Conservation (phyloP, 2,113 vertebrate species). For the Tenrec ecaudatus region DNA sequence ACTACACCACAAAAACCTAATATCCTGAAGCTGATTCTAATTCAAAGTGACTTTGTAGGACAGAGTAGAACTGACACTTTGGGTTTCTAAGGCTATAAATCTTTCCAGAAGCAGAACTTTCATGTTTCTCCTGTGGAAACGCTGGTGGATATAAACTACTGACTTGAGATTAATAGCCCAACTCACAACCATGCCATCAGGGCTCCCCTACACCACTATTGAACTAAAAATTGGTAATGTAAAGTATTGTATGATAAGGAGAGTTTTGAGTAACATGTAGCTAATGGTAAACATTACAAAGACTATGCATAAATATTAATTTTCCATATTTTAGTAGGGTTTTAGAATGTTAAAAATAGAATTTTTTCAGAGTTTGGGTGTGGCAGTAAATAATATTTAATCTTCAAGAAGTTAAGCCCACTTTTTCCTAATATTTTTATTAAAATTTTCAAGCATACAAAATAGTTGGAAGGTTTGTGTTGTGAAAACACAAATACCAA, state of each 20-base stretch:
- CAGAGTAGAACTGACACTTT: too few species aligned
- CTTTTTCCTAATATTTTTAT: not conserved
- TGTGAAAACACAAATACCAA: not conserved
- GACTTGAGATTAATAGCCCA: too few species aligned
- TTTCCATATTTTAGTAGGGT: not conserved
- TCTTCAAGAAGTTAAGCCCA: not conserved
- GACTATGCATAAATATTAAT: not conserved
- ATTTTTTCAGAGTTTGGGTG: not conserved
- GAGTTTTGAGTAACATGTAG: not conserved
- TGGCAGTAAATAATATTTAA: not conserved
- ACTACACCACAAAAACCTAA: too few species aligned
- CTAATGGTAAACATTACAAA: not conserved
- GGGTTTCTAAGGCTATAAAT: too few species aligned
- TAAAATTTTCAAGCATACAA: not conserved
- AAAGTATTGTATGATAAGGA: not conserved
- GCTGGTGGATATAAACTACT: too few species aligned
- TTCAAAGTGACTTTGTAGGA: too few species aligned
- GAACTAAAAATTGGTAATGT: slow-evolving; percentile 80
- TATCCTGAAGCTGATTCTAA: too few species aligned
- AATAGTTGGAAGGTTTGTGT: not conserved
- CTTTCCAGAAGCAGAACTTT: too few species aligned
- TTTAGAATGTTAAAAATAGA: not conserved
- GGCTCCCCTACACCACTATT: too few species aligned
- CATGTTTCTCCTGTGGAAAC: too few species aligned
- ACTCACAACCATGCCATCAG: too few species aligned